phyloP scores from a whole-genome alignment of 2,888 invertebrate species.

The Alloplasta piceator region DNA sequence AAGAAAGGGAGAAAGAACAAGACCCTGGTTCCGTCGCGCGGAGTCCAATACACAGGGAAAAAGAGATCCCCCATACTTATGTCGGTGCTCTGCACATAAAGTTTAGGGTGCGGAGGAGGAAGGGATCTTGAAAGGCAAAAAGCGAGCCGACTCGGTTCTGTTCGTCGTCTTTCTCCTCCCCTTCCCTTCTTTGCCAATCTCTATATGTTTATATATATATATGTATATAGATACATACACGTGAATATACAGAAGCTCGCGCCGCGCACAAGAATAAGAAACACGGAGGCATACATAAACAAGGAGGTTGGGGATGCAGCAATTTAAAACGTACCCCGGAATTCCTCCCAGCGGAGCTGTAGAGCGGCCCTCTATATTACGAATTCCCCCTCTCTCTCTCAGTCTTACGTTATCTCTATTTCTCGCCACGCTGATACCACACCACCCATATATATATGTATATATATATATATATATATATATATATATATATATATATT shows the following conservation, averaged over 20 bases:
- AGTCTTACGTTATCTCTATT: slow-evolving; percentile 51
- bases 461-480: background rate
- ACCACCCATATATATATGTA: background rate
- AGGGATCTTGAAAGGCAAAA: slow-evolving; percentile 51
- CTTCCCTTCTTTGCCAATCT: slow-evolving; percentile 24
- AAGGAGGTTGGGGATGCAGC: slow-evolving; percentile 83
- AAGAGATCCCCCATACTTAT: slow-evolving; percentile 81
- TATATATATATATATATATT: too few relatives aligned
- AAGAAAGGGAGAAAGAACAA: slow-evolving; percentile 45
- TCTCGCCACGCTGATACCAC: slow-evolving; percentile 43
- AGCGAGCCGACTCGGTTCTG: slow-evolving; percentile 52
- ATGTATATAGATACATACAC: slow-evolving; percentile 29
- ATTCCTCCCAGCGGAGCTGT: slow-evolving; percentile 83
- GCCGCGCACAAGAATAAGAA: slow-evolving; percentile 83
- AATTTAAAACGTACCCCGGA: slow-evolving; percentile 84
- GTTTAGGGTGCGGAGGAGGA: slow-evolving; percentile 73
- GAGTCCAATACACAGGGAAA: too few relatives aligned
- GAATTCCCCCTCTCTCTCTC: slow-evolving; percentile 78
- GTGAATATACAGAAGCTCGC: slow-evolving; percentile 40
- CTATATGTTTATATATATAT: too few relatives aligned
- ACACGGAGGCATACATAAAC: slow-evolving; percentile 83
- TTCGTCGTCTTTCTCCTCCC: slow-evolving; percentile 66
- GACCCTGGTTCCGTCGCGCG: too few relatives aligned
- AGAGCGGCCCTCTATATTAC: slow-evolving; percentile 83
- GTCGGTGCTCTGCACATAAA: slow-evolving; percentile 82